Conservation (phyloP, 2,888 invertebrate genomes). For the Apodemia zela region DNA sequence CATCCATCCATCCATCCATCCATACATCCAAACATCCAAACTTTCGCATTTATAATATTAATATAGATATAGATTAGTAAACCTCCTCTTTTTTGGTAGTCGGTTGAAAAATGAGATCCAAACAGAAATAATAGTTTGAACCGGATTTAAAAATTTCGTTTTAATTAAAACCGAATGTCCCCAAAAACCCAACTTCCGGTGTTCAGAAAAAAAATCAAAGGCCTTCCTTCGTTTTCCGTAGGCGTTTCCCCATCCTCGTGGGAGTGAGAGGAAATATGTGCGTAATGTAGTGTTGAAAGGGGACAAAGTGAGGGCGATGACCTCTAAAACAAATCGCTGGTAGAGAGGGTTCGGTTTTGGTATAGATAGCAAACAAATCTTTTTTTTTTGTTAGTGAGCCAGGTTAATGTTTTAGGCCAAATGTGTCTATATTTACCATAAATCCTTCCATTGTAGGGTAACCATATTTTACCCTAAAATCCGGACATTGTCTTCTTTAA, state of each 20-base stretch:
- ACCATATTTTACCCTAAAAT: too few species aligned
- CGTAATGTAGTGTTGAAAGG: slow-evolving; percentile 45
- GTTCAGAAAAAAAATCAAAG: slow-evolving; percentile 56
- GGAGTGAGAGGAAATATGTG: slow-evolving; percentile 48
- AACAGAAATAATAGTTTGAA: slow-evolving; percentile 9
- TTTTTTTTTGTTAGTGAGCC: neutral
- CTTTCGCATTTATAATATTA: too few species aligned
- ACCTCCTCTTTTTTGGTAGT: neutral
- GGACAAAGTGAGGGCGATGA: slow-evolving; percentile 67
- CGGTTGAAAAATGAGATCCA: too few species aligned
- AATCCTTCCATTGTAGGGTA: too few species aligned
- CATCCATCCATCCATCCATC: too few species aligned
- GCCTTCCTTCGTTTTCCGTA: slow-evolving; percentile 55
- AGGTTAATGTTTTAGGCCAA: too few species aligned
- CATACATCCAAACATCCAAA: too few species aligned
- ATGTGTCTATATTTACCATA: too few species aligned
- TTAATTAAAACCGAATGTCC: slow-evolving; percentile 30
- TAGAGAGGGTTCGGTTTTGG: slow-evolving; percentile 74
- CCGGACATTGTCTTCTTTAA: too few species aligned
- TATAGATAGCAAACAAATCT: slow-evolving; percentile 50
- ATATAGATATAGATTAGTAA: too few species aligned
- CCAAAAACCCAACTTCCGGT: slow-evolving; percentile 62
- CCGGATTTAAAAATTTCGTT: slow-evolving; percentile 14
- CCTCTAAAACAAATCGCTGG: slow-evolving; percentile 78
- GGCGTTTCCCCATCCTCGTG: slow-evolving; percentile 62